Base-by-base conservation (phyloP, 2,888 invertebrate genomes). In the Hyalella azteca region DNA sequence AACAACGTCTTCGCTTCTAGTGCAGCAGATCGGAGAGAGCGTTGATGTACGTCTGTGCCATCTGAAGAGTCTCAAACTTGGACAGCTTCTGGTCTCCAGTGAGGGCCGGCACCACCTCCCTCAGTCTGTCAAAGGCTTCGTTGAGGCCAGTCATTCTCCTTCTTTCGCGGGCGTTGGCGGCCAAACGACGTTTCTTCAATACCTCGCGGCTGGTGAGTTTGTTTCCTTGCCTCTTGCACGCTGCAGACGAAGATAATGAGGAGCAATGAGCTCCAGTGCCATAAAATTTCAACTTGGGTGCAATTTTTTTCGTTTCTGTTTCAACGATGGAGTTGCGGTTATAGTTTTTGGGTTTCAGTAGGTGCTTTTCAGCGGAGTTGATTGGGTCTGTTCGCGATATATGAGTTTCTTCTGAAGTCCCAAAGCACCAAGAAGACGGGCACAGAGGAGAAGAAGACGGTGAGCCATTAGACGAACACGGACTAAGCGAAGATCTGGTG, bases 41-140 rank as follows among this genome's bases (percentile, higher is more conserved):
- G 9, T 90, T 88, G 80, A 93, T 93, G 86, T 93, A 93, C 13
- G 91, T 92, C 86, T 93, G 93, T 0, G 93, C 93, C 93, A 93
- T 93, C 89, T 93, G 93, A 32, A 93, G 88, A 0, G 93, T 93
- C 87, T 93, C 93, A 87, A 91, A 93, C 88, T 93, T 93, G 85
- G 93, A 93, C 54, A 93, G 88, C 87, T 93, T 92, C 86, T 92
- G 91, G 86, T 93, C 92, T 78, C 91, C 91, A 3, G 92, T 92
- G 76, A 93, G 88, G 4, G 91, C 91, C 0, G 93, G 93, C 26
- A 93, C 92, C n/a, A 93, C 93, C 86, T 92, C 91, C 40, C 93
- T 89, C 9, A 93, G 88, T 78, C 91, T 89, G 88, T 93, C 93
- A 86, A 93, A 93, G 0, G 93, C 93, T 85, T 92, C 91, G 87